Evolutionary conservation across 2,797 vertebrate species (phyloP).

Genomic region (Eupleurogrammus muticus): DNA sequence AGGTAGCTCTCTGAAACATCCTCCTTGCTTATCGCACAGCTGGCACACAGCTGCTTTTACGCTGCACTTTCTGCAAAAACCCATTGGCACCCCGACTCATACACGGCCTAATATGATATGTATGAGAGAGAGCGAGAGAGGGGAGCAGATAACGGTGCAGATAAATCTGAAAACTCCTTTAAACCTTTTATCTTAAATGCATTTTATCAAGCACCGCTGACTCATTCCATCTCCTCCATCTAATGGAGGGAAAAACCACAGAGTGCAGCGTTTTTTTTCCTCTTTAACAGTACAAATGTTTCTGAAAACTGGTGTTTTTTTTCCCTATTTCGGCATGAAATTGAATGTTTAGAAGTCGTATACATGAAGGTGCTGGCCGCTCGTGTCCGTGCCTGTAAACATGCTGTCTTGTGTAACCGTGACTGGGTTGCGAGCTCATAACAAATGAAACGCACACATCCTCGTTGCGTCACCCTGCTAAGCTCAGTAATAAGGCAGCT

Average conservation of each 20-base stretch:
- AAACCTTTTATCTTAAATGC: constrained; percentile 38
- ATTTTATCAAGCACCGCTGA: constrained; percentile 37
- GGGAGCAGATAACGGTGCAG: constrained; percentile 28
- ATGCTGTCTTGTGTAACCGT: neutral
- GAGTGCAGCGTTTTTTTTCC: too few species aligned
- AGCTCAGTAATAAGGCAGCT: neutral
- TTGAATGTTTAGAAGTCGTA: neutral
- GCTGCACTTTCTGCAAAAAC: constrained; percentile 28
- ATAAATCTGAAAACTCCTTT: constrained; percentile 35
- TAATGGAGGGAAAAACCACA: too few species aligned
- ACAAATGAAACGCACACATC: constrained; percentile 15
- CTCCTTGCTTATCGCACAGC: constrained; percentile 62
- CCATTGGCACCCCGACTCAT: constrained; percentile 24
- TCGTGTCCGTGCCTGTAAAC: neutral
- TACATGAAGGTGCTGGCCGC: neutral
- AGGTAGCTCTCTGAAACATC: constrained; percentile 70
- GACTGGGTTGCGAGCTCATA: neutral
- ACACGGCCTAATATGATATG: constrained; percentile 40
- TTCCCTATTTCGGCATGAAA: neutral
- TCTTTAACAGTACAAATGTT: too few species aligned
- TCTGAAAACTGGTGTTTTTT: neutral
- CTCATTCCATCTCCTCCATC: neutral
- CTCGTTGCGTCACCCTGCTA: constrained; percentile 2
- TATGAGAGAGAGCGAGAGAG: constrained; percentile 7
- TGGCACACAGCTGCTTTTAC: constrained; percentile 69